Conservation (phyloP, 35 echinoderm and acorn worm genomes). For the Lytechinus pictus region DNA sequence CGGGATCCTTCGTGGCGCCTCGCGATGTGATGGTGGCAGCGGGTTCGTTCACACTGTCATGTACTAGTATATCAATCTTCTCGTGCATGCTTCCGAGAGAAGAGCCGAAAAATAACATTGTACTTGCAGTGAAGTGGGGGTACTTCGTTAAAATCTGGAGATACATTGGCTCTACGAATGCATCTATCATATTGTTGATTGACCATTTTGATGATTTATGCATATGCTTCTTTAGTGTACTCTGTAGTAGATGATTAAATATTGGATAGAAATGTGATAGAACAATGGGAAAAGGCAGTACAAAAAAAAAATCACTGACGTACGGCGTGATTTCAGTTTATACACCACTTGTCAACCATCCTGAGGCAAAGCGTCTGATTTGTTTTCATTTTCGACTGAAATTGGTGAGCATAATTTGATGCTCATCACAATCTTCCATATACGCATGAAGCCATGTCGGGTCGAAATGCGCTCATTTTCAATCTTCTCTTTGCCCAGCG, state of each 20-base stretch:
- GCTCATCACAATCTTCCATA: neutral
- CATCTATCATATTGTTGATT: neutral
- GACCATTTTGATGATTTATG: neutral
- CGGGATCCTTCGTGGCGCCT: neutral
- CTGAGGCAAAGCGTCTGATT: neutral
- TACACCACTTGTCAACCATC: neutral
- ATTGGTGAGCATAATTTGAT: conserved; percentile 3
- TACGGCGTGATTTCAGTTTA: neutral
- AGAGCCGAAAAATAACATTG: neutral
- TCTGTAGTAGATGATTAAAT: neutral
- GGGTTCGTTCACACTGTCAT: neutral
- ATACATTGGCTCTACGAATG: neutral
- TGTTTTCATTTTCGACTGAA: neutral
- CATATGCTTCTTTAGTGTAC: neutral
- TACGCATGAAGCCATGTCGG: neutral
- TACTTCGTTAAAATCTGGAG: neutral
- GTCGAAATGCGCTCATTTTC: neutral
- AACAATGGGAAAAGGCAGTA: neutral
- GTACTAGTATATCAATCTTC: neutral
- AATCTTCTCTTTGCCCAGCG: neutral
- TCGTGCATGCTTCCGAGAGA: neutral
- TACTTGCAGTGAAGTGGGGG: neutral
- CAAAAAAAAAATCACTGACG: neutral
- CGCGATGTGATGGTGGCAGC: neutral
- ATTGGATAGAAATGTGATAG: neutral